These are phyloP conservation scores for Acanthaster planci DNA, from an alignment of 35 echinoderm and acorn worm species.

Conservation along the genomic window DNA sequence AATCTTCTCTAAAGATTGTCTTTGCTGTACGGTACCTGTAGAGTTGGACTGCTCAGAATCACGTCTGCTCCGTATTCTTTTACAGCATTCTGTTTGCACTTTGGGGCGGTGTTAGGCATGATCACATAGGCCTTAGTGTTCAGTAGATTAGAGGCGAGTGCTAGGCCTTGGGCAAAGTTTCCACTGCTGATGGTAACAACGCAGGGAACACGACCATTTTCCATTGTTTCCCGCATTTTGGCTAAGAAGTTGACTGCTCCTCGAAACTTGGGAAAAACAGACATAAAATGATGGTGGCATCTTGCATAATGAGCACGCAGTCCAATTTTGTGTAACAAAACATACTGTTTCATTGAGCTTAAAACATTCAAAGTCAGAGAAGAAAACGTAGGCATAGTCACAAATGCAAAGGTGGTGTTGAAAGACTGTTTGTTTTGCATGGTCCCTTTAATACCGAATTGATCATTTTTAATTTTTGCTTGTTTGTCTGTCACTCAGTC, in stretches of 20 bases:
- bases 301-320: too few species aligned
- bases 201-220: not conserved
- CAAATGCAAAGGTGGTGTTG: too few species aligned
- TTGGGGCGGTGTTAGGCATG: conserved; percentile 53
- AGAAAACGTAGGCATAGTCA: too few species aligned
- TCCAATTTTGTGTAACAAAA: too few species aligned
- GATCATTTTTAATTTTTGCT: too few species aligned
- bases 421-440: too few species aligned
- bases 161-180: conserved; percentile 66
- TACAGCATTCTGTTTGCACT: conserved; percentile 59
- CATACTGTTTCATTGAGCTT: too few species aligned
- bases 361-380: too few species aligned
- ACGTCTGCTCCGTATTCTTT: conserved; percentile 67
- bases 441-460: too few species aligned
- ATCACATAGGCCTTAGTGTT: conserved; percentile 49
- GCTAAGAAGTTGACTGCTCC: conserved; percentile 65
- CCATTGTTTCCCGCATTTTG: conserved; percentile 36
- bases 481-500: too few species aligned
- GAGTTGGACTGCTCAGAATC: conserved; percentile 44
- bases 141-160: conserved; percentile 54
- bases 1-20: too few species aligned
- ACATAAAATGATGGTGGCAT: not conserved
- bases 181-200: conserved; percentile 70
- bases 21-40: conserved; percentile 52
- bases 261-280: conserved; percentile 51